These are phyloP conservation scores for Coregonus suidteri DNA, from an alignment of 2,797 vertebrate species.

Conservation along the genomic window DNA sequence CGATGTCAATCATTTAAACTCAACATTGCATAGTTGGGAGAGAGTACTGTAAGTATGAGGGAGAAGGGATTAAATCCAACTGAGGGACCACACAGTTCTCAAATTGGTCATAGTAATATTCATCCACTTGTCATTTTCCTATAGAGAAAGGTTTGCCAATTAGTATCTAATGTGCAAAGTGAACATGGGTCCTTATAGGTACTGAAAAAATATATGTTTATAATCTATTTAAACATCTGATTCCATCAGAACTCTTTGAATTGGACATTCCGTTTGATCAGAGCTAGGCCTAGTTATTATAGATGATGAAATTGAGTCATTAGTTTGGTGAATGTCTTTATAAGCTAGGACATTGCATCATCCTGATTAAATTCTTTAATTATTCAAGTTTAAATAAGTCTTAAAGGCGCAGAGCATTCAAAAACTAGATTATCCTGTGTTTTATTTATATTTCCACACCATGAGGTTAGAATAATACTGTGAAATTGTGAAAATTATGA, in stretches of 20 bases:
- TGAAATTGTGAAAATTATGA: too few relatives aligned
- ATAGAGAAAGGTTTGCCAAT: conserved; percentile 48
- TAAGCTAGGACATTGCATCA: neutral
- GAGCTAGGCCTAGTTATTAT: neutral
- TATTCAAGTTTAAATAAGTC: neutral
- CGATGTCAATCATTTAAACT: conserved; percentile 76
- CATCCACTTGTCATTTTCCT: conserved; percentile 50
- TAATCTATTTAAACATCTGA: neutral
- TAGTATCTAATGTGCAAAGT: conserved; percentile 22
- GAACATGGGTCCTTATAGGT: too few relatives aligned
- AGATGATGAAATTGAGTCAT: neutral
- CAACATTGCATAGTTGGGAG: conserved; percentile 52
- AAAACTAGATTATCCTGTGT: too few relatives aligned
- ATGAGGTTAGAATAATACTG: too few relatives aligned
- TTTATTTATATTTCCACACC: too few relatives aligned
- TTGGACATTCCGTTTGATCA: neutral
- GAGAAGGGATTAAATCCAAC: conserved; percentile 16
- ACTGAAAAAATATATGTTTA: neutral
- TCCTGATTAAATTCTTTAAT: neutral
- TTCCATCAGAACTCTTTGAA: neutral
- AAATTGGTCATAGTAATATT: neutral
- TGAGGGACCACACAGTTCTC: conserved; percentile 45
- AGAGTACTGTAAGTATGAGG: conserved; percentile 56
- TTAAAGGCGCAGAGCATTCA: neutral
- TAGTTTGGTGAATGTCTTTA: neutral